Evolutionary conservation across 2,888 invertebrate species (phyloP), one percentile per base, ranked within the genome.

Genomic region (Heliconius hortense): DNA sequence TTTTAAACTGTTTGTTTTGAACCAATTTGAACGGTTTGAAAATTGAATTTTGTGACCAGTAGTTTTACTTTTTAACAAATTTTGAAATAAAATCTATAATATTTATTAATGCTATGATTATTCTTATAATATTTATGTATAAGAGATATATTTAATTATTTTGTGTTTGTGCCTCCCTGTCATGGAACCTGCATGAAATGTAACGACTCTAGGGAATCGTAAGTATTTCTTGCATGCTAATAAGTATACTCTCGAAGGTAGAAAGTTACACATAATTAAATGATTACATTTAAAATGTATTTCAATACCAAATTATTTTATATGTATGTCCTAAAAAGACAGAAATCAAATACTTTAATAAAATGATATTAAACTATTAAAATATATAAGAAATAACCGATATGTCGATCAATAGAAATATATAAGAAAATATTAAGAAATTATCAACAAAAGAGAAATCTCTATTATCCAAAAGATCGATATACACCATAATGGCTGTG

Each of bases 181-280:
- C 86, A 86, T 89, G 93, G 93, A 92, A 83, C 91, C 93, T 89
- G 93, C 93, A 94, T 93, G 93, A 87, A 83, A 86, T 89, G 91
- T 87, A 83, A 60, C 90, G 86, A 86, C 90, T 87, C 85, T 93
- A 94, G 93, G 93, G 93, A 83, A 92, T 93, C 86, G 93, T 93
- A 90, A 94, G 93, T 94, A 94, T 87, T 85, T 78, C 76, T 79
- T 82, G 84, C 83, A 83, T 82, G 83, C 64, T 71, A 66, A 70
- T 75, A 18, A 15, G 24, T 63, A 56, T 10, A 63, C 24, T 24
- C 2, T 53, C 56, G 24, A 15, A 59, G 18, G 10, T 1, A 68
- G 68, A 68, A 68, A 68, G 68, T 68, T 5, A 48, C 48, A 18
- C 48, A 48, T 48, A 48, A 56, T 56, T n/a, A 1, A 43, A 43